Evolutionary conservation across 2,888 invertebrate genomes (phyloP).

Genomic region (Stegana nigrithorax): DNA sequence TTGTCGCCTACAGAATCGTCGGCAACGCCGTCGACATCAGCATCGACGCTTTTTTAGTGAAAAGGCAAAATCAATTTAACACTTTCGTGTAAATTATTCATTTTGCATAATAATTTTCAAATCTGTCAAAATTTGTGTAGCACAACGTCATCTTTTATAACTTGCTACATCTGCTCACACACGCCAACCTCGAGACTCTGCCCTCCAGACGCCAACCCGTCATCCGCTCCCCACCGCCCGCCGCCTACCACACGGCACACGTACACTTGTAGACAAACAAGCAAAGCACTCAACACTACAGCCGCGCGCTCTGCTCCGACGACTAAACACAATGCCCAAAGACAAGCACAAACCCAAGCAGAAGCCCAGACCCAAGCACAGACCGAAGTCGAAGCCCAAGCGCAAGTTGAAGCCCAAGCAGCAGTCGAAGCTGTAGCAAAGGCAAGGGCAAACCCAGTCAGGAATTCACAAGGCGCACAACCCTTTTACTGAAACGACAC

Average conservation of each 20-base stretch:
- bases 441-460: not conserved
- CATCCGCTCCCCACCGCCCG: no score
- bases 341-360: no score
- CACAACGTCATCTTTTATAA: conserved; percentile 37
- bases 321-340: conserved; percentile 54
- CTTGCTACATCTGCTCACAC: conserved; percentile 56
- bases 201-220: no score
- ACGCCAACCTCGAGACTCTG: conserved; percentile 37
- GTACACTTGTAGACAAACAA: no score
- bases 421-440: not conserved
- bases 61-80: conserved; percentile 63
- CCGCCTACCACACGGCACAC: no score
- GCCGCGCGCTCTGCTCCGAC: conserved; percentile 58
- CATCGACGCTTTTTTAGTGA: conserved; percentile 42
- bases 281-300: conserved; percentile 61
- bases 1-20: not conserved
- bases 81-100: conserved; percentile 64
- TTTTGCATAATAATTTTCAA: conserved; percentile 64
- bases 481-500: conserved; percentile 17
- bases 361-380: no score
- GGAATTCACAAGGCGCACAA: not conserved
- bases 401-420: no score
- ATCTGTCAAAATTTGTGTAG: conserved; percentile 58
- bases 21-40: conserved; percentile 25
- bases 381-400: no score